Base-by-base conservation (phyloP, 1,140 invertebrate species). In the Hermetia illucens region DNA sequence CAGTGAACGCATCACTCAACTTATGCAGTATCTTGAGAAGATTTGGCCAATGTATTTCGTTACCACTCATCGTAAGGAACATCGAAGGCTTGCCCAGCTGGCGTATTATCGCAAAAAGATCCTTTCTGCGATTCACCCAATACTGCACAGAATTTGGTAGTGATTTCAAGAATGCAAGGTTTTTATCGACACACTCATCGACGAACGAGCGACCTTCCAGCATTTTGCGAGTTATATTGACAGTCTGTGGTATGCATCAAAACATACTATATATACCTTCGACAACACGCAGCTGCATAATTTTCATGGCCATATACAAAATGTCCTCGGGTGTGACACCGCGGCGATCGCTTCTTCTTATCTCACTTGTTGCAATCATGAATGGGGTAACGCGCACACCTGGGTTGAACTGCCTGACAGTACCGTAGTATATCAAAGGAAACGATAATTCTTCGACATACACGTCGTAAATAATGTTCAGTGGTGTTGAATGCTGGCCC, bases 101-200 rank as follows among this genome's bases (percentile, higher is more conserved):
- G 6, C 61, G 39, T 1, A 64, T 53, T 53, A 62, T 62, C 13
- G 60, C 57, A 34, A 64, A 61, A 8, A 64, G 43, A 45, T 63
- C 59, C 44, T 44, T 49, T 50, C 64, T 62, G 6, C 49, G 24
- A 21, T 49, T 38, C 10, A 30, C 9, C 59, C 57, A 59, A 43
- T 52, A 60, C 38, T 39, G 45, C 21, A 46, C 39, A 22, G 53
- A 53, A 44, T 49, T 51, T 24, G 49, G 45, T 25, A 55, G 42
- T 15, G 32, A 42, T 24, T 45, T 43, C n/a, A 52, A 38, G 35
- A 52, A 46, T 19, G 49, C 44, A 13, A 38, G 29, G 16, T 42
- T 42, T 3, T 1, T 17, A 21, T 42, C 41, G 20, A 42, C 25
- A 24, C 41, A 42, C 10, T 31, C 18, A 44, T 38, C 27, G 15